Conservation (phyloP, 2,113 vertebrate genomes). For the Myiopsitta monachus region DNA sequence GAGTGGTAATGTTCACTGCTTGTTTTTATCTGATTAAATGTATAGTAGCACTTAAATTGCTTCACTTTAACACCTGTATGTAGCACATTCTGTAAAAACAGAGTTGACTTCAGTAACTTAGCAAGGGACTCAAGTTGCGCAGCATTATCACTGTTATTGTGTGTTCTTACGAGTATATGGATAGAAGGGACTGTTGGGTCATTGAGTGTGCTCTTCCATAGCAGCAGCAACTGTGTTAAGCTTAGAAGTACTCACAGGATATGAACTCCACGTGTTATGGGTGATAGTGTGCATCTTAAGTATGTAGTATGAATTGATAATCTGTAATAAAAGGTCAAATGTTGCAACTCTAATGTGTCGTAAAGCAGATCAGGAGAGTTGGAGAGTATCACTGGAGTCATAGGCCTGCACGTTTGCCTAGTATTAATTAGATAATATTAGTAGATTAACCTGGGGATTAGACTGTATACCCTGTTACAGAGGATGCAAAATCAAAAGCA, state of each 20-base stretch:
- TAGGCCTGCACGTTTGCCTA: background rate
- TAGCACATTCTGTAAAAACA: background rate
- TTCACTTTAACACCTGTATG: constrained; percentile 2
- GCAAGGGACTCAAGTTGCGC: background rate
- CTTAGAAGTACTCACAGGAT: background rate
- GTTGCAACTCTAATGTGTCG: background rate
- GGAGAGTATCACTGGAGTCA: background rate
- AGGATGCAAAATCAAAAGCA: background rate
- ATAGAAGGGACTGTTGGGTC: background rate
- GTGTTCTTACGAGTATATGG: background rate
- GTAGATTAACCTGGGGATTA: background rate
- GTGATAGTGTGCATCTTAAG: background rate
- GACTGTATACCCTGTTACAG: background rate
- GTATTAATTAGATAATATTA: background rate
- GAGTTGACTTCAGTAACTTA: background rate
- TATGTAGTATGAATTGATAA: background rate
- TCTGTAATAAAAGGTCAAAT: background rate
- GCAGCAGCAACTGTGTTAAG: background rate
- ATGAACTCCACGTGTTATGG: background rate
- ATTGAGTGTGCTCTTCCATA: background rate
- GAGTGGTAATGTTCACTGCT: constrained; percentile 1
- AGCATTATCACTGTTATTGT: background rate
- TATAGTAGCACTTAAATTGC: constrained; percentile 28
- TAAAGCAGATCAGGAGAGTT: background rate
- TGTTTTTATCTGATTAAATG: constrained; percentile 33